Conservation (phyloP, 1,140 invertebrate species). For the Euborellia annulipes region DNA sequence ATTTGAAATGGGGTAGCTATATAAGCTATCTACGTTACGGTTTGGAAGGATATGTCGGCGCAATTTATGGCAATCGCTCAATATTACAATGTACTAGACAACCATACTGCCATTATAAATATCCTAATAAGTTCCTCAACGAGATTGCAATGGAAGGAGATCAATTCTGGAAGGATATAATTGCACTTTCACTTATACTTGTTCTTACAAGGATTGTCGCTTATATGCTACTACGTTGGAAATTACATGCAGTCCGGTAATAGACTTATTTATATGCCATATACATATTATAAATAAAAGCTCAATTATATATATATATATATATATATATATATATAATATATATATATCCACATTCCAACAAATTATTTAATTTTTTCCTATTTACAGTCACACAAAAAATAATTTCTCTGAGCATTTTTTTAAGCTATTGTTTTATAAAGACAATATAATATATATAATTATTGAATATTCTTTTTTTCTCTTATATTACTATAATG, state of each 20-base stretch:
- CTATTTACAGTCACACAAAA: too few relatives aligned
- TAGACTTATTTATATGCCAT: too few relatives aligned
- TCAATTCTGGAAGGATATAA: conserved; percentile 68
- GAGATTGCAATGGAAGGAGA: conserved; percentile 66
- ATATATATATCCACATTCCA: too few relatives aligned
- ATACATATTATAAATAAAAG: too few relatives aligned
- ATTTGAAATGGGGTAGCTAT: conserved; percentile 75
- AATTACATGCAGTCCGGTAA: conserved; percentile 49
- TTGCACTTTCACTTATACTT: conserved; percentile 52
- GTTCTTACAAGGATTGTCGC: conserved; percentile 52
- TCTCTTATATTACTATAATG: too few relatives aligned
- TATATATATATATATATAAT: too few relatives aligned
- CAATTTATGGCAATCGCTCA: conserved; percentile 62
- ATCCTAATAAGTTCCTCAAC: conserved; percentile 53
- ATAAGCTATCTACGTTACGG: conserved; percentile 76
- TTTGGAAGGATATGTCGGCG: conserved; percentile 63
- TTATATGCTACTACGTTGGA: conserved; percentile 67
- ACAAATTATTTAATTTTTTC: too few relatives aligned
- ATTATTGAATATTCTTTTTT: too few relatives aligned
- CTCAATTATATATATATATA: too few relatives aligned
- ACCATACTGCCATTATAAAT: conserved; percentile 58
- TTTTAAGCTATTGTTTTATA: too few relatives aligned
- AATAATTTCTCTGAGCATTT: too few relatives aligned
- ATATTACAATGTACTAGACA: conserved; percentile 45
- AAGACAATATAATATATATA: too few relatives aligned